Percentiles rank a stretch among this genome's conserved stretches.
Evolutionary conservation across 2,888 invertebrate genomes (phyloP).

Genomic region (Thymelicus lineola): DNA sequence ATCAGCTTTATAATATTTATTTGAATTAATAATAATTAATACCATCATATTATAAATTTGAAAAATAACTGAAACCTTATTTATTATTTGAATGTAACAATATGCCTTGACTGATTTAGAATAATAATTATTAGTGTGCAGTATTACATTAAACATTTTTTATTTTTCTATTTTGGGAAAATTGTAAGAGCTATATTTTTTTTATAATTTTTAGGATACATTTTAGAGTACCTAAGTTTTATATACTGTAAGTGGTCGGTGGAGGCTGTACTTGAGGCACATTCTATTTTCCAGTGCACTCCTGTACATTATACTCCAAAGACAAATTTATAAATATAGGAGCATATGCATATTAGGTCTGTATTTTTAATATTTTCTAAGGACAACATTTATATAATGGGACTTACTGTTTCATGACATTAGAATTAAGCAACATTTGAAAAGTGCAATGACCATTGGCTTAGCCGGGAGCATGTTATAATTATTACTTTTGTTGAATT

Average conservation of each 20-base stretch:
- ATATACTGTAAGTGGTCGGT: conserved; percentile 57
- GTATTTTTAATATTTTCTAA: conserved; percentile 60
- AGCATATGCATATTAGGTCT: conserved; percentile 51
- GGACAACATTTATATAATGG: conserved; percentile 56
- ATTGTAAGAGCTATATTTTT: conserved; percentile 76
- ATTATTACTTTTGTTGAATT: conserved; percentile 68
- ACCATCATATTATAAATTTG: conserved; percentile 55
- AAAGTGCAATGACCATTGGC: conserved; percentile 81
- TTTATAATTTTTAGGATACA: conserved; percentile 67
- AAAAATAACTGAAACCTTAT: conserved; percentile 56
- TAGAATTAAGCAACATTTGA: conserved; percentile 61
- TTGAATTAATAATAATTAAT: conserved; percentile 55
- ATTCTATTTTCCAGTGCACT: conserved; percentile 61
- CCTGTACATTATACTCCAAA: conserved; percentile 66
- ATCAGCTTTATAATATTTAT: conserved; percentile 54
- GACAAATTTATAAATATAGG: conserved; percentile 52
- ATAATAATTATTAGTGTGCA: conserved; percentile 73
- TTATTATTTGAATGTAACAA: conserved; percentile 66
- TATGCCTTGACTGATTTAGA: conserved; percentile 80
- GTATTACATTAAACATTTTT: conserved; percentile 79
- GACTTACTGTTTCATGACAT: conserved; percentile 57
- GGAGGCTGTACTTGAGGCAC: conserved; percentile 57
- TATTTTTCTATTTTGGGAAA: conserved; percentile 75
- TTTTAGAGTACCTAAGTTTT: conserved; percentile 59
- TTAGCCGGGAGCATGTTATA: conserved; percentile 74